phyloP scores from a whole-genome alignment of 1,140 invertebrate species.

The Bursaphelenchus mucronatus region DNA sequence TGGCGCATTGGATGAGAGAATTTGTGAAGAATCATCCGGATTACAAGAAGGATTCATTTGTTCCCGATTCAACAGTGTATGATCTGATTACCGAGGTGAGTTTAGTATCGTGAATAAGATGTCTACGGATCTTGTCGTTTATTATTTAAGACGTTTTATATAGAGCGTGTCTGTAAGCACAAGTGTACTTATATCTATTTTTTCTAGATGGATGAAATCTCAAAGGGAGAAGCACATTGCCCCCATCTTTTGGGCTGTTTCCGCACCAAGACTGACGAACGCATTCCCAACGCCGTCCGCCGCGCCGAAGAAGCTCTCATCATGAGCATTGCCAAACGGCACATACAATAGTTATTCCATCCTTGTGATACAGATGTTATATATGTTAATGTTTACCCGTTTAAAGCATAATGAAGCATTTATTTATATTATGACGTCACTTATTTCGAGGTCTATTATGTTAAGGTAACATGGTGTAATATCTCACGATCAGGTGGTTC shows the following conservation, averaged over 20 bases:
- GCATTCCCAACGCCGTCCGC: slow-evolving; percentile 54
- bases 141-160: background rate
- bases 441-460: no score
- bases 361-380: no score
- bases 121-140: background rate
- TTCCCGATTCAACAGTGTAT: slow-evolving; percentile 83
- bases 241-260: slow-evolving; percentile 52
- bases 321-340: slow-evolving; percentile 38
- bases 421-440: no score
- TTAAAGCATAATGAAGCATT: no score
- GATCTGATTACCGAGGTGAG: slow-evolving; percentile 70
- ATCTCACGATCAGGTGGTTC: no score
- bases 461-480: no score
- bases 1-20: slow-evolving; percentile 83
- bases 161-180: background rate
- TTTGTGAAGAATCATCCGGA: slow-evolving; percentile 82
- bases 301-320: slow-evolving; percentile 56
- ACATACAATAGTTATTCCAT: slow-evolving; percentile 18
- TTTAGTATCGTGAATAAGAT: slow-evolving; percentile 15
- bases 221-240: slow-evolving; percentile 52
- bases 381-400: no score
- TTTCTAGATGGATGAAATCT: slow-evolving; percentile 58
- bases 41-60: slow-evolving; percentile 82
- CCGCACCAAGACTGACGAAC: slow-evolving; percentile 56
- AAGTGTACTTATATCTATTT: background rate